Conservation (phyloP, 2,888 invertebrate species). For the Crioceris asparagi region DNA sequence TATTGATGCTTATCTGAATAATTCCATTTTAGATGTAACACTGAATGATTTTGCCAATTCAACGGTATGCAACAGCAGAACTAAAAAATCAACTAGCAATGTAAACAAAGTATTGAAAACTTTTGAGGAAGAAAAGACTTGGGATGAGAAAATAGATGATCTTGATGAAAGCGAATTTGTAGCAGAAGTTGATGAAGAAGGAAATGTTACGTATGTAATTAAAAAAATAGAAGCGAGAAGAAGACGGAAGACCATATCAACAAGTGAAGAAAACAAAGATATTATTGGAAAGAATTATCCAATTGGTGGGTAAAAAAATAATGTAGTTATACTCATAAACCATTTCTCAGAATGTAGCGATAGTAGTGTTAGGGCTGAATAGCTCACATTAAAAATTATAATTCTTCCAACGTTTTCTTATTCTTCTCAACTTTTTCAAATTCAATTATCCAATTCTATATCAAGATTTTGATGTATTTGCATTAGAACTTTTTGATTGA, state of each 20-base stretch:
- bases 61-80: constrained; percentile 27
- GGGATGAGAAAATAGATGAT: constrained; percentile 45
- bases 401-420: too few relatives aligned
- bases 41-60: constrained; percentile 57
- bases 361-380: too few relatives aligned
- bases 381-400: too few relatives aligned
- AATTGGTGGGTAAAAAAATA: too few relatives aligned
- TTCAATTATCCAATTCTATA: too few relatives aligned
- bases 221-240: constrained; percentile 22
- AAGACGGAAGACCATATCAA: constrained; percentile 25
- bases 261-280: constrained; percentile 17
- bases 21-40: constrained; percentile 45
- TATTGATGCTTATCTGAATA: too few relatives aligned
- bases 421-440: too few relatives aligned
- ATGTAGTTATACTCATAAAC: too few relatives aligned
- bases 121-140: constrained; percentile 33
- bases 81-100: constrained; percentile 30
- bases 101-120: constrained; percentile 30
- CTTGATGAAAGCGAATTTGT: constrained; percentile 38
- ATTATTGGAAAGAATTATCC: constrained; percentile 47
- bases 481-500: too few relatives aligned
- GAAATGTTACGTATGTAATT: constrained; percentile 28
- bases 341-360: too few relatives aligned
- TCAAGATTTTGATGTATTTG: too few relatives aligned
- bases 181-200: constrained; percentile 34